Evolutionary conservation across 2,888 invertebrate species (phyloP).

Genomic region (Leptopterna dolabrata): DNA sequence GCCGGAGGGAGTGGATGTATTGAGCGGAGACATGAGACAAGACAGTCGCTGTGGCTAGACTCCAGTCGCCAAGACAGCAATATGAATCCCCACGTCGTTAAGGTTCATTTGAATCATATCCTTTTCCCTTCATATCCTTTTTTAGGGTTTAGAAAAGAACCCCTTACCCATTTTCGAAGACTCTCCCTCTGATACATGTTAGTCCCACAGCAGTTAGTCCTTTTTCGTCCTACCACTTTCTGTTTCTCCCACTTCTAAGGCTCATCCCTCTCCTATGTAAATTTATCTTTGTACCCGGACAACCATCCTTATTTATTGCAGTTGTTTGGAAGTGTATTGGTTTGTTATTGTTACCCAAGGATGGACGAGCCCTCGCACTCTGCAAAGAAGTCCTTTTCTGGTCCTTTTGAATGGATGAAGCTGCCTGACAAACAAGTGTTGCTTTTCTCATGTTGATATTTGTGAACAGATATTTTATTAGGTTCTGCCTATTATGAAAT

Average conservation of each 20-base stretch:
- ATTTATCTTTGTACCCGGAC: conserved; percentile 41
- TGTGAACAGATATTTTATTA: neutral
- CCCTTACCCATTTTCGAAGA: neutral
- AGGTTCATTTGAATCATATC: conserved; percentile 56
- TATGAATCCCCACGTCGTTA: conserved; percentile 54
- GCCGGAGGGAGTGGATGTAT: neutral
- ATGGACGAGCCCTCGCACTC: conserved; percentile 45
- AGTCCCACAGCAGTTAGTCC: neutral
- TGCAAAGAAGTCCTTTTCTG: neutral
- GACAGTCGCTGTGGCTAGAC: conserved; percentile 36
- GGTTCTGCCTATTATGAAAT: neutral
- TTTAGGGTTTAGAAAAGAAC: neutral
- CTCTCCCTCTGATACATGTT: conserved; percentile 19
- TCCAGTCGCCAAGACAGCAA: conserved; percentile 47
- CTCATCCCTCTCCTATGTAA: conserved; percentile 44
- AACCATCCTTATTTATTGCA: conserved; percentile 48
- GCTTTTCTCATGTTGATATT: conserved; percentile 30
- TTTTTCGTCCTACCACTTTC: neutral
- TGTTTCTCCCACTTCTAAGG: neutral
- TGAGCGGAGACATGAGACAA: conserved; percentile 30
- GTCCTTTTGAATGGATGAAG: conserved; percentile 6
- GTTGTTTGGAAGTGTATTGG: conserved; percentile 54
- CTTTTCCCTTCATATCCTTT: conserved; percentile 38
- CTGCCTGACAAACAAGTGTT: conserved; percentile 32
- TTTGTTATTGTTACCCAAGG: conserved; percentile 51